A percentile compares a stretch with the other conserved stretches of the same genome.
Conservation (phyloP, 1,140 invertebrate genomes). For the Fopius arisanus region DNA sequence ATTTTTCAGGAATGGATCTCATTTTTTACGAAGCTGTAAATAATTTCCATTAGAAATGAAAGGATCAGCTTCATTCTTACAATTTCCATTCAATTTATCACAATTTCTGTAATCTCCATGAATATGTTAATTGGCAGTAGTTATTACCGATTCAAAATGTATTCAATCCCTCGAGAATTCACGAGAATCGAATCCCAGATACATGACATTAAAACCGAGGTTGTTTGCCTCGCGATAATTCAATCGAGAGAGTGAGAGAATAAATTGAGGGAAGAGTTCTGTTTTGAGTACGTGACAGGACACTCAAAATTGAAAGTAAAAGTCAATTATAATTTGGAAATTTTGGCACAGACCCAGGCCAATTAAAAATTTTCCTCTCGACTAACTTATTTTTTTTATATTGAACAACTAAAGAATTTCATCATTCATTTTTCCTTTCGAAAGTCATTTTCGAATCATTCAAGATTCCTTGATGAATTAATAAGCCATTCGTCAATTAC, state of each 20-base stretch:
- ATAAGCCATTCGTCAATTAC: neutral
- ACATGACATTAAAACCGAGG: constrained; percentile 35
- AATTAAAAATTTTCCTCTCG: neutral
- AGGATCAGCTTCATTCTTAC: neutral
- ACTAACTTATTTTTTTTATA: neutral
- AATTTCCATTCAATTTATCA: neutral
- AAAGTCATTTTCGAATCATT: neutral
- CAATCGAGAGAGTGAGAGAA: constrained; percentile 20
- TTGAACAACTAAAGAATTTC: neutral
- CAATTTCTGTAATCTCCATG: neutral
- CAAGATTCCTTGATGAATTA: neutral
- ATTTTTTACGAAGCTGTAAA: no score
- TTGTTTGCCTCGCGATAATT: constrained; percentile 32
- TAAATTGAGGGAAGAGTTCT: constrained; percentile 28
- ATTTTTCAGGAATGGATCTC: no score
- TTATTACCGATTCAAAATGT: constrained; percentile 11
- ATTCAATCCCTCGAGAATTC: neutral
- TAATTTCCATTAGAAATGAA: neutral
- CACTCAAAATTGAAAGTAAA: neutral
- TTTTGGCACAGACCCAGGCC: neutral
- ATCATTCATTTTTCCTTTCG: neutral
- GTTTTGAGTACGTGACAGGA: constrained; percentile 17
- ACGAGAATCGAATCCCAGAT: constrained; percentile 35
- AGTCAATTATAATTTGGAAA: neutral
- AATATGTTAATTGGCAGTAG: constrained; percentile 23